These are phyloP conservation scores for Chydorus sphaericus DNA, from an alignment of 2,888 invertebrate species.

Conservation along the genomic window DNA sequence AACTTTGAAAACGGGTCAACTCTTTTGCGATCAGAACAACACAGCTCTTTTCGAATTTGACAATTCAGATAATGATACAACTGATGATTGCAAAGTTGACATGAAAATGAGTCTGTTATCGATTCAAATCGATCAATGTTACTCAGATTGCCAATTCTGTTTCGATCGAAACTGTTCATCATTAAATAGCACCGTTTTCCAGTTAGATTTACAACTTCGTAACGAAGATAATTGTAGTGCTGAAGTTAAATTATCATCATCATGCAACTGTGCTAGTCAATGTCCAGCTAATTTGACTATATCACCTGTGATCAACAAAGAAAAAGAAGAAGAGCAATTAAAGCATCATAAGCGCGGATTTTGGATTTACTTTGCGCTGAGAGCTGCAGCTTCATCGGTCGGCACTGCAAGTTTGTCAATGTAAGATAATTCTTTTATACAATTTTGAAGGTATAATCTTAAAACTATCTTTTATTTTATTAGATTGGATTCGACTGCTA, in stretches of 20 bases:
- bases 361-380: slow-evolving; percentile 63
- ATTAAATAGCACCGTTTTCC: too few species aligned
- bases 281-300: slow-evolving; percentile 4
- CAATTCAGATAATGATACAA: too few species aligned
- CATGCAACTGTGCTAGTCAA: background rate
- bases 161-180: too few species aligned
- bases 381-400: slow-evolving; percentile 65
- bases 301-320: too few species aligned
- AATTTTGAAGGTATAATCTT: background rate
- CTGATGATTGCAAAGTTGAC: too few species aligned
- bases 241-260: background rate
- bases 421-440: background rate
- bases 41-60: too few species aligned
- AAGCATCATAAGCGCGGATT: slow-evolving; percentile 33
- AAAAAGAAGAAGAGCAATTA: background rate
- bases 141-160: too few species aligned
- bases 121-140: too few species aligned
- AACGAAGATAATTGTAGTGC: background rate
- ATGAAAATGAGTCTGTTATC: too few species aligned
- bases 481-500: slow-evolving; percentile 73
- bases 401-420: slow-evolving; percentile 24
- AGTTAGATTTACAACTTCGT: too few species aligned
- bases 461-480: slow-evolving; percentile 29
- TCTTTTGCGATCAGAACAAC: background rate
- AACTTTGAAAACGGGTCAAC: background rate